Evolutionary conservation across 1,140 invertebrate species (phyloP).

Genomic region (Macrocentrus cingulum): DNA sequence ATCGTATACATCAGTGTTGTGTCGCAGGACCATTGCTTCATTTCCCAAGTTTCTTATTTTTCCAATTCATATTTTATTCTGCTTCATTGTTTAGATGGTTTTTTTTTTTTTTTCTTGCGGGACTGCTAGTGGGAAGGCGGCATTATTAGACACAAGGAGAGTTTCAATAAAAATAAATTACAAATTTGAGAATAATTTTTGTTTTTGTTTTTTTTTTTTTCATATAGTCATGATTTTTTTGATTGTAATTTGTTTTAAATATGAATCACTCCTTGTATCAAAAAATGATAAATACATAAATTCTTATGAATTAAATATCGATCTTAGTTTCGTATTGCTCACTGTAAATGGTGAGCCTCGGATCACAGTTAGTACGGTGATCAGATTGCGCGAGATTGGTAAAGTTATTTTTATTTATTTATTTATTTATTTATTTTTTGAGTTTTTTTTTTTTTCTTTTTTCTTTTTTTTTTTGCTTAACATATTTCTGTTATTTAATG

Average conservation of each 20-base stretch:
- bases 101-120: no score
- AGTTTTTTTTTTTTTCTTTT: conserved; percentile 27
- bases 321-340: conserved; percentile 55
- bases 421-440: conserved; percentile 9
- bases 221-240: no score
- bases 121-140: no score
- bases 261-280: conserved; percentile 22
- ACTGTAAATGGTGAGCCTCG: conserved; percentile 38
- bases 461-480: no score
- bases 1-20: conserved; percentile 61
- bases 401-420: conserved; percentile 34
- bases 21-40: conserved; percentile 55
- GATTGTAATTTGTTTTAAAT: conserved; percentile 26
- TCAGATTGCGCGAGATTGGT: conserved; percentile 38
- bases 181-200: no score
- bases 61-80: conserved; percentile 27
- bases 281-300: conserved; percentile 3
- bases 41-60: conserved; percentile 37
- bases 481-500: no score
- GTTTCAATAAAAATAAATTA: no score
- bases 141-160: no score
- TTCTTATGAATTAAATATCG: conserved; percentile 45
- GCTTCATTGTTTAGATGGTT: conserved; percentile 23
- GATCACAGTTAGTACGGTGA: conserved; percentile 60
- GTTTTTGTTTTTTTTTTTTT: no score